Evolutionary conservation across 2,797 vertebrate species (phyloP).

Genomic region (Simalia tracyae): DNA sequence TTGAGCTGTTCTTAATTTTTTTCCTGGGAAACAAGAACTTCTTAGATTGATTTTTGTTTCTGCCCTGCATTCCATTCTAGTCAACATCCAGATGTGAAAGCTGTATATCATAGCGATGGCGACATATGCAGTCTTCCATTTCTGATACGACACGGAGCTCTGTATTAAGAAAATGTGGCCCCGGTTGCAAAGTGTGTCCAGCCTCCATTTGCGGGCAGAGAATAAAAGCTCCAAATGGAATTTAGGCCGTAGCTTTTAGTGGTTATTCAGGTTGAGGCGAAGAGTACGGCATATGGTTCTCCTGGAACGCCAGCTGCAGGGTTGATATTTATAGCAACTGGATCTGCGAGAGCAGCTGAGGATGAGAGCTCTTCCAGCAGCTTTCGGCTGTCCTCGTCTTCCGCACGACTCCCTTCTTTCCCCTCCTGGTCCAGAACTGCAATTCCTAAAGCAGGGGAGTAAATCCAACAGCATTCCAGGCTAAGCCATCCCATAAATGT

Average conservation of each 20-base stretch:
- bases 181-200: neutral
- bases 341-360: conserved; percentile 67
- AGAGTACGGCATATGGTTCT: conserved; percentile 34
- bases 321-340: conserved; percentile 66
- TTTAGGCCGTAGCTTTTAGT: neutral
- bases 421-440: conserved; percentile 46
- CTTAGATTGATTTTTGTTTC: neutral
- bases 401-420: conserved; percentile 50
- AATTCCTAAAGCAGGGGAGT: conserved; percentile 57
- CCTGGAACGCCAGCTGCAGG: conserved; percentile 58
- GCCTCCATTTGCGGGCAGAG: neutral
- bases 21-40: neutral
- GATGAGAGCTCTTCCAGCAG: conserved; percentile 67
- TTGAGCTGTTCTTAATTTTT: neutral
- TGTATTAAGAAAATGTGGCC: neutral
- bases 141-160: neutral
- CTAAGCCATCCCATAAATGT: conserved; percentile 54
- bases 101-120: neutral
- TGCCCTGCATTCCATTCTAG: neutral
- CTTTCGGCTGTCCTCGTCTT: conserved; percentile 49
- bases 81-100: neutral
- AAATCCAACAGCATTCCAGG: conserved; percentile 64
- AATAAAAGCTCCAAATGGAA: neutral
- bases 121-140: neutral
- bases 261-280: neutral